Evolutionary conservation across 2,888 invertebrate species (phyloP).

Genomic region (Drosophila paucipuncta): DNA sequence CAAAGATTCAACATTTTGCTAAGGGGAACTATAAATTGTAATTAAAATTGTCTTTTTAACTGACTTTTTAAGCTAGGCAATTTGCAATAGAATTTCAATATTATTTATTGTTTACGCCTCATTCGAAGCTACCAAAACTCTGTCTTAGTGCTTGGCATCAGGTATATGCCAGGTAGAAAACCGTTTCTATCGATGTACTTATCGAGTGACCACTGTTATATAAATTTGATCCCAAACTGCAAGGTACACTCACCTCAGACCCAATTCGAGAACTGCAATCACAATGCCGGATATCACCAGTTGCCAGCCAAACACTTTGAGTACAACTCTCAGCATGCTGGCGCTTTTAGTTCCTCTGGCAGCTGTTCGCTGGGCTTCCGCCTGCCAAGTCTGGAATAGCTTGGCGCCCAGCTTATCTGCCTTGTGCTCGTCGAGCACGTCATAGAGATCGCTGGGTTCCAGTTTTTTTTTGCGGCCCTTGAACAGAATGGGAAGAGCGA

Average conservation of each 20-base stretch:
- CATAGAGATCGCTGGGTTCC: conserved; percentile 90
- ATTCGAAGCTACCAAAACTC: neutral
- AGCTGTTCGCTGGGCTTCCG: conserved; percentile 85
- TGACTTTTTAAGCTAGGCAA: too few species aligned
- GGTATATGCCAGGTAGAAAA: neutral
- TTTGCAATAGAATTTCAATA: neutral
- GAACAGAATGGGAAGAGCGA: conserved; percentile 91
- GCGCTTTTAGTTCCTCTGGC: conserved; percentile 84
- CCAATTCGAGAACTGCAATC: conserved; percentile 87
- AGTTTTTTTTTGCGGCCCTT: conserved; percentile 90
- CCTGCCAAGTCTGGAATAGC: conserved; percentile 87
- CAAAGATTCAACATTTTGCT: neutral
- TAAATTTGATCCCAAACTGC: neutral
- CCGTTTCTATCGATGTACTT: too few species aligned
- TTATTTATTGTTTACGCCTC: neutral
- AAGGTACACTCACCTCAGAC: conserved; percentile 84
- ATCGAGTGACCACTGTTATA: neutral
- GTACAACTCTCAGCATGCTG: conserved; percentile 81
- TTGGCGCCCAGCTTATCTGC: conserved; percentile 88
- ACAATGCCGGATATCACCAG: conserved; percentile 87
- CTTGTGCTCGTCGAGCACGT: conserved; percentile 89
- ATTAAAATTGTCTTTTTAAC: neutral
- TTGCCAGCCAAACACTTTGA: conserved; percentile 87
- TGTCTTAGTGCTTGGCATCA: neutral
- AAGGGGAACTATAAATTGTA: neutral